A percentile compares a stretch with the other conserved stretches of the same genome.
These are phyloP conservation scores for Sinopyrophorus schimmeli DNA, from an alignment of 2,888 invertebrate genomes.

Conservation along the genomic window DNA sequence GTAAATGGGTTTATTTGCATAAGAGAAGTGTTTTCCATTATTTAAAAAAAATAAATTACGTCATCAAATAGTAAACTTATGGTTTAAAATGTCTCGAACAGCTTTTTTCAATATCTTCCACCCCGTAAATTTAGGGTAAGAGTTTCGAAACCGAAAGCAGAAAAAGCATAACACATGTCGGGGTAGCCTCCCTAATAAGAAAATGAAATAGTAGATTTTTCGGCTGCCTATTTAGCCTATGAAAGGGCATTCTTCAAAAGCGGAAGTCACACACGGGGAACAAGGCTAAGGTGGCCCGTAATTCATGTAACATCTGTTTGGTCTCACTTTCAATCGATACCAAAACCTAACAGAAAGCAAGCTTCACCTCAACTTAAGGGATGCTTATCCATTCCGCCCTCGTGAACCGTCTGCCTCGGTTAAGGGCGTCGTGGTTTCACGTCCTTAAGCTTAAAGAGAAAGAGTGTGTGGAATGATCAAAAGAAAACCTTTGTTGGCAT, in stretches of 20 bases:
- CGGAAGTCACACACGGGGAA: slow-evolving; percentile 32
- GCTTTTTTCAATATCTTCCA: neutral
- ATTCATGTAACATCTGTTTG: slow-evolving; percentile 38
- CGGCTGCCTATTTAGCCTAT: slow-evolving; percentile 23
- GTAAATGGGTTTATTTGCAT: no score
- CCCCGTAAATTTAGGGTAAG: neutral
- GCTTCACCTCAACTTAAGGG: slow-evolving; percentile 30
- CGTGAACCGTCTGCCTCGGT: slow-evolving; percentile 28
- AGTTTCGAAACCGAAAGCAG: neutral
- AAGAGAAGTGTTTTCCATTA: no score
- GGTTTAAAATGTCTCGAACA: no score
- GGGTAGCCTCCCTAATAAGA: slow-evolving; percentile 21
- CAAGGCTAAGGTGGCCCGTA: slow-evolving; percentile 35
- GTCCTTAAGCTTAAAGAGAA: slow-evolving; percentile 23
- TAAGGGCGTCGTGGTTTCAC: slow-evolving; percentile 29
- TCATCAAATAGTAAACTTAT: no score
- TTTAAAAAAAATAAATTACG: no score
- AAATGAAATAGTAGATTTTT: slow-evolving; percentile 30
- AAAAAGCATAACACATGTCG: slow-evolving; percentile 3
- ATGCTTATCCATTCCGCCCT: slow-evolving; percentile 33
- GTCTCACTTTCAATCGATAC: slow-evolving; percentile 40
- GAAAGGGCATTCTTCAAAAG: slow-evolving; percentile 28
- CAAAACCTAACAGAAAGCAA: slow-evolving; percentile 16
- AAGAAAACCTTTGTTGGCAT: slow-evolving; percentile 25
- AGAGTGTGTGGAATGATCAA: slow-evolving; percentile 28